Evolutionary conservation across 53 echinoderm and acorn worm species (phyloP).

Genomic region (Echinarachnius parma): DNA sequence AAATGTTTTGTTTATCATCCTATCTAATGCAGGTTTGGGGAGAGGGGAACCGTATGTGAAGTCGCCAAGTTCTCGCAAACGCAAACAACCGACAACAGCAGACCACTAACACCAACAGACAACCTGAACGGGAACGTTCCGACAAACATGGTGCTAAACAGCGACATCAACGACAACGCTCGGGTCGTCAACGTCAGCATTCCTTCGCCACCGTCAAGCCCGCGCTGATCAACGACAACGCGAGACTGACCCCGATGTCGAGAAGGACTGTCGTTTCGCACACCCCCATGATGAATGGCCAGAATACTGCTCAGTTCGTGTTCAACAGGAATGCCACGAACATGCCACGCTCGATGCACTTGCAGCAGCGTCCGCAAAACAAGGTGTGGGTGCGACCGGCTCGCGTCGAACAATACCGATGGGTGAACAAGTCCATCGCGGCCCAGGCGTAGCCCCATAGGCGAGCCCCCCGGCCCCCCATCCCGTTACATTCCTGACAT

Average conservation of each 20-base stretch:
- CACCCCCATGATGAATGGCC: no score
- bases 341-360: slow-evolving; percentile 16
- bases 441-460: slow-evolving; percentile 52
- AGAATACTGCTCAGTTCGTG: slow-evolving; percentile 6
- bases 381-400: slow-evolving; percentile 30
- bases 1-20: no score
- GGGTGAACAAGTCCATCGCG: slow-evolving; percentile 57
- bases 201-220: slow-evolving; percentile 27
- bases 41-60: slow-evolving; percentile 76
- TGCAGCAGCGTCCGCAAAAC: slow-evolving; percentile 38
- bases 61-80: slow-evolving; percentile 63
- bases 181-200: background rate
- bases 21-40: slow-evolving; percentile 72
- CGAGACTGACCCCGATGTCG: slow-evolving; percentile 37
- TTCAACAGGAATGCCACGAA: slow-evolving; percentile 28
- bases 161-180: slow-evolving; percentile 15
- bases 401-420: slow-evolving; percentile 47
- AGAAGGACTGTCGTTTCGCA: slow-evolving; percentile 11
- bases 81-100: slow-evolving; percentile 8
- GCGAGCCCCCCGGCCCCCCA: background rate
- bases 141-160: background rate
- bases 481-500: background rate
- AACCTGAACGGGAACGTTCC: slow-evolving; percentile 16
- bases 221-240: slow-evolving; percentile 30
- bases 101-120: slow-evolving; percentile 9